Evolutionary conservation across 1,140 invertebrate genomes (phyloP), one percentile per base, ranked within the genome.

Genomic region (Drosophila varians): DNA sequence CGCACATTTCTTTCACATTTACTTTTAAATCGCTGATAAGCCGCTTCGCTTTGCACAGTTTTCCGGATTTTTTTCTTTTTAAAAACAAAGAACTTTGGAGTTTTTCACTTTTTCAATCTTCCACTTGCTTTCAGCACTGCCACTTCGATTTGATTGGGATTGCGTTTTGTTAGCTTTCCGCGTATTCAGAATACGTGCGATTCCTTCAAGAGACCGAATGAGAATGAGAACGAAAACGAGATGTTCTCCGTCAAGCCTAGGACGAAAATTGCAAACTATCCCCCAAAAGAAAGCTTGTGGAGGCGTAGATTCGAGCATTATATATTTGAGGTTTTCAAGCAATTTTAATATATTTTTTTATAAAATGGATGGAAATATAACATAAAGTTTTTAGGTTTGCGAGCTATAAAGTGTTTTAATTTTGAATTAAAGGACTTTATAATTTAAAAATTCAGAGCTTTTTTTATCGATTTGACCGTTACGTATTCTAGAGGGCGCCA

Each of bases 181-280:
- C 55, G 70, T 56, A 58, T 57, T 77, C 60, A 74, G 47, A 70
- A 65, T 77, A 73, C 84, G 79, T 83, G 78, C 89, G 82, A 74
- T 70, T 88, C 73, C 78, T 87, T 79, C 73, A 73, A 87, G 74
- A 88, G 66, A 73, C 87, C 88, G 78, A 90, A 77, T 77, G 61
- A 90, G 78, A 90, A 77, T 90, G 87, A 80, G 36, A 38, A 38
- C 36, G 43, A 53, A 70, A 45, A 74, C 34, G 34, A 42, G 16
- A 19, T 16, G 19, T 19, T 42, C 16, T 16, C 36, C 36, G 16
- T 5, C n/a, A 5, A 38, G 38, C 14, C 38, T 73, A 86, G 80
- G 80, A 86, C 77, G 73, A 82, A 78, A 70, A 31, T 74, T 49
- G 70, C 70, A 65, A n/a, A 46, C 28, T 66, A 38, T 38, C 36